phyloP scores from a whole-genome alignment of 2,113 vertebrate species.

The Periophthalmus modestus region DNA sequence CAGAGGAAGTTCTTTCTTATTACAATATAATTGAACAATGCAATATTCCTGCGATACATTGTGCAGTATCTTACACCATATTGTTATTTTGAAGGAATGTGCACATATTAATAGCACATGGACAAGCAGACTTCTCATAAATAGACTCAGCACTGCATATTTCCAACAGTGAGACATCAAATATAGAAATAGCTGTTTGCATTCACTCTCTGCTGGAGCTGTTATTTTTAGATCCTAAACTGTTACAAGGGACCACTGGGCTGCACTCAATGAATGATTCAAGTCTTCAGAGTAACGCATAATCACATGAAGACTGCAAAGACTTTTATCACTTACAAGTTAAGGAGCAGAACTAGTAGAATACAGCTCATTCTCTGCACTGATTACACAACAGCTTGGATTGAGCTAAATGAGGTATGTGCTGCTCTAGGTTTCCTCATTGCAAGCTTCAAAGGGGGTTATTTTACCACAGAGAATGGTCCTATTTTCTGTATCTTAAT shows the following conservation, averaged over 20 bases:
- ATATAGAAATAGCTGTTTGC: slow-evolving; percentile 54
- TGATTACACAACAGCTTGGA: slow-evolving; percentile 19
- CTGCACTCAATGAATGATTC: slow-evolving; percentile 70
- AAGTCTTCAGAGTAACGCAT: slow-evolving; percentile 59
- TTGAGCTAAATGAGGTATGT: slow-evolving; percentile 17
- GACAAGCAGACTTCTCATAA: slow-evolving; percentile 6
- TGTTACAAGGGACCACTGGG: slow-evolving; percentile 60
- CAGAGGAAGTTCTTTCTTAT: too few species aligned
- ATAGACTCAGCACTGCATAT: slow-evolving; percentile 27
- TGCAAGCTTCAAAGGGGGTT: slow-evolving; percentile 11
- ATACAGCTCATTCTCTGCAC: slow-evolving; percentile 1
- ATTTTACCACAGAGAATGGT: slow-evolving; percentile 21
- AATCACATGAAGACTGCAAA: slow-evolving; percentile 45
- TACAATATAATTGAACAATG: too few species aligned
- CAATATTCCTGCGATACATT: not conserved
- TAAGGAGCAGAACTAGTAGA: slow-evolving; percentile 22
- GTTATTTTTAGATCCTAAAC: slow-evolving; percentile 72
- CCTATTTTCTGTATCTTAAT: slow-evolving; percentile 20
- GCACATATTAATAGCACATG: not conserved
- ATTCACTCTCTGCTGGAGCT: slow-evolving; percentile 31
- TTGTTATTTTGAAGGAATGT: not conserved
- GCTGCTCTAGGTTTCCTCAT: slow-evolving; percentile 14
- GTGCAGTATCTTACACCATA: not conserved
- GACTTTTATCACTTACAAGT: slow-evolving; percentile 34
- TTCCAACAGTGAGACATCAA: slow-evolving; percentile 43